Base-by-base conservation (phyloP, 1,140 invertebrate genomes). In the Megalonaias nervosa region DNA sequence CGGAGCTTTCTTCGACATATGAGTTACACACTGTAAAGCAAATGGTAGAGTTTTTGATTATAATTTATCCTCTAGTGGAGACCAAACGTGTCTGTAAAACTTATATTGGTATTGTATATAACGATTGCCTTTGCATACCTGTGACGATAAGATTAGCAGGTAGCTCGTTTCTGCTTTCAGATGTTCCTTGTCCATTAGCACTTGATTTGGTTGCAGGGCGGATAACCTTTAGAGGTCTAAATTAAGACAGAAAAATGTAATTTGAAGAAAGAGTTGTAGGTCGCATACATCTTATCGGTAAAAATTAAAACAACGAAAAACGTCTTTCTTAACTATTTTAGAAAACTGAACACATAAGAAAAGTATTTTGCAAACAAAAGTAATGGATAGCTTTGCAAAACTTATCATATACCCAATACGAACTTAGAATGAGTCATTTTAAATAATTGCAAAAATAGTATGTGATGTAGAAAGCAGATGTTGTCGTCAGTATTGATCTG, bases 61-160 rank as follows among this genome's bases (percentile, higher is more conserved):
- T n/a, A 48, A 48, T 48, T 48, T 48, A 48, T 11, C 11, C 6
- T 9, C 38, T 48, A 21, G 17, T 31, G 26, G 31, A 67, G 16
- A 16, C 31, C 16, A 67, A 67, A 67, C 17, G 4, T 67, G 11
- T 21, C 65, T 26, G 16, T 21, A 21, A 67, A 26, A 16, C 6
- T 67, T 67, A 31, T 38, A 21, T 26, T 17, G 19, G 26, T 16
- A 69, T 48, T 57, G 3, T 69, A 17, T 19, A 69, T 16, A 15
- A 60, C n/a, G 70, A 60, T 9, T 19, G 9, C 0, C 17, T 5
- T 21, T 16, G 59, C 48, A 23, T 65, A 78, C 76, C 76, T 31
- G 76, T 78, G 15, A 78, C 76, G n/a, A 78, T 78, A 19, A 78
- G 64, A 68, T 78, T 78, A 19, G 76, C 76, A 17, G 76, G 76